Evolutionary conservation across 2,113 vertebrate species (phyloP), one percentile per base, ranked within the genome.

Genomic region (Pontoporia blainvillei): DNA sequence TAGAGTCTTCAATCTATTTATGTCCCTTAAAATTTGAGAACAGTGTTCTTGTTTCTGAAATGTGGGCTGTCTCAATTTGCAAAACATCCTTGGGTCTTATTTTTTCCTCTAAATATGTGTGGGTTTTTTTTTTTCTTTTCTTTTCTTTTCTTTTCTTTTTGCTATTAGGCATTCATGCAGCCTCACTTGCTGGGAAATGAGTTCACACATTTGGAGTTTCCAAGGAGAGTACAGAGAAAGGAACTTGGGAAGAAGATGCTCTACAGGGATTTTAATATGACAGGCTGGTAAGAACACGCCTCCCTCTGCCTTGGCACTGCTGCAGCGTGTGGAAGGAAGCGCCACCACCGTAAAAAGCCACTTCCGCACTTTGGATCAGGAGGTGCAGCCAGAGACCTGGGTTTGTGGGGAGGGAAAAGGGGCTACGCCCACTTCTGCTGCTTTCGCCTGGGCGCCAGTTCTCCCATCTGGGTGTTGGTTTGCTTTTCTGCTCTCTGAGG

Each of bases 201-300:
- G 93, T 99, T 99, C 99, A 99, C 99, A n/a, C 99, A 99, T 98
- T 98, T 99, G 98, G 99, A 99, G 98, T 99, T 99, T 98, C 99
- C 99, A 97, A 99, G 99, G 98, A 99, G 99, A 95, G 99, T 99
- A 71, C 99, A 99, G 97, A 99, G 99, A 97, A 99, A 99, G 97
- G 99, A 99, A 97, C 98, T 99, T 96, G 99, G 99, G 72, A 99
- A 99, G 98, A 99, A 98, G 98, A 99, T 99, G 99, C 99, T 99
- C 91, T 99, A 99, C 99, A 98, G 99, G 94, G 99, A 99, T 98
- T 99, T 99, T 98, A 99, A 99, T 97, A 99, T 99, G 99, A 99
- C 98, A 71, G 99, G 99, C 97, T 99, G 99, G 99, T 99, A 98
- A 98, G 99, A 97, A 67, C 20, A 17, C 11, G 57, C 86, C 89